phyloP scores from a whole-genome alignment of 2,797 vertebrate genomes.

The Neopelma chrysocephalum region DNA sequence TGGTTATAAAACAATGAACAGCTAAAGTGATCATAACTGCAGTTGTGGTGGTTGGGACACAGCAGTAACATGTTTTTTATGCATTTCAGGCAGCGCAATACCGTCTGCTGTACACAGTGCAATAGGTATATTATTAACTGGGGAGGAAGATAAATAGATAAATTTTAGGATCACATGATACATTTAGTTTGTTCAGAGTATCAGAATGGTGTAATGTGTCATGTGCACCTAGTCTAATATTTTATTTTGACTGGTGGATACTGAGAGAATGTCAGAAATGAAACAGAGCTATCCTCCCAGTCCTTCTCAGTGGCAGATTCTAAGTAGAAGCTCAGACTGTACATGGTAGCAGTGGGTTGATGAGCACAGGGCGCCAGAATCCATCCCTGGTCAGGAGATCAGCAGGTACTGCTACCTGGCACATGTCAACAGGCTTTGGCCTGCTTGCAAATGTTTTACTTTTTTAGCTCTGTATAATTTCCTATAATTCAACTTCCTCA shows the following conservation, averaged over 20 bases:
- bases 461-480: not conserved
- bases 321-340: not conserved
- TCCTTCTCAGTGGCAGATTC: not conserved
- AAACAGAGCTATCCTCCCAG: not conserved
- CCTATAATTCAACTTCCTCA: not conserved
- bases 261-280: not conserved
- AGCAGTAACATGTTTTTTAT: not conserved
- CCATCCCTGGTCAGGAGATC: not conserved
- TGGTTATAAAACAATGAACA: not conserved
- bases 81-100: not conserved
- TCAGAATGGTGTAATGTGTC: not conserved
- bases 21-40: not conserved
- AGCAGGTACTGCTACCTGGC: not conserved
- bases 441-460: not conserved
- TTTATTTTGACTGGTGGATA: not conserved
- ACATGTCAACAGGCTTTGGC: not conserved
- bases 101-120: not conserved
- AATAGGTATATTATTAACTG: not conserved
- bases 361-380: not conserved
- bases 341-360: accelerated
- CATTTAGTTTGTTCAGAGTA: not conserved
- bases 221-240: not conserved
- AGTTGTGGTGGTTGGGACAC: not conserved
- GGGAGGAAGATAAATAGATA: not conserved
- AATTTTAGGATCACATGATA: not conserved